Evolutionary conservation across 2,797 vertebrate genomes (phyloP), one percentile per base, ranked within the genome.

Genomic region (Microctenopoma steveboyesi): DNA sequence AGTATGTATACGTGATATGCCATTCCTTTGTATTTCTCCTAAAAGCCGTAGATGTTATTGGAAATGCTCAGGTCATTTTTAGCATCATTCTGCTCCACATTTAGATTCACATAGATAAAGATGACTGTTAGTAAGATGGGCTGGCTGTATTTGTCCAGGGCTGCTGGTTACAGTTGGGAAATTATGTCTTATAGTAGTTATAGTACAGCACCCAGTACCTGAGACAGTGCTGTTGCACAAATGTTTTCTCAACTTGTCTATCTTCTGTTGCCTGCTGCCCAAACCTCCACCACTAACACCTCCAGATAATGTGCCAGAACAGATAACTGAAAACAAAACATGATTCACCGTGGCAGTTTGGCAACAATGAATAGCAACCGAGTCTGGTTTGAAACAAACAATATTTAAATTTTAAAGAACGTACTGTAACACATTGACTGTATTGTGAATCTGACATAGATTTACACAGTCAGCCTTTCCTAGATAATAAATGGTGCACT

Each of bases 341-440:
- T 78, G 76, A 86, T 87, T 83, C 73, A 78, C 49, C 35, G 72
- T 70, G 70, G 62, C 69, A 81, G 70, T 66, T 74, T 87, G 86
- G 77, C 74, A 83, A 74, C 25, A 28, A 37, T 69, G 72, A 81
- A 66, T 51, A 73, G 59, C 49, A 66, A 53, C 48, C 54, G 46
- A 66, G 64, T 64, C 51, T 75, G 57, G 69, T 55, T 27, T 63
- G 69, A 40, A 46, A 83, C 74, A 74, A 82, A 75, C 56, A 61
- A 53, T 73, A 72, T 87, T 82, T 74, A 64, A 15, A 82, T 85
- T 84, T 79, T 73, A 74, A 77, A 81, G 40, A 72, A 71, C 66
- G 46, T 61, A 64, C 63, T 61, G 69, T 58, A 69, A 66, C 76
- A 53, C 63, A 25, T 30, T 42, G 64, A 66, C 74, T 73, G 62